Percentiles rank a stretch among this genome's conserved stretches.
These are phyloP conservation scores for Diachrysia chrysitis DNA, from an alignment of 2,888 invertebrate species.

Conservation along the genomic window DNA sequence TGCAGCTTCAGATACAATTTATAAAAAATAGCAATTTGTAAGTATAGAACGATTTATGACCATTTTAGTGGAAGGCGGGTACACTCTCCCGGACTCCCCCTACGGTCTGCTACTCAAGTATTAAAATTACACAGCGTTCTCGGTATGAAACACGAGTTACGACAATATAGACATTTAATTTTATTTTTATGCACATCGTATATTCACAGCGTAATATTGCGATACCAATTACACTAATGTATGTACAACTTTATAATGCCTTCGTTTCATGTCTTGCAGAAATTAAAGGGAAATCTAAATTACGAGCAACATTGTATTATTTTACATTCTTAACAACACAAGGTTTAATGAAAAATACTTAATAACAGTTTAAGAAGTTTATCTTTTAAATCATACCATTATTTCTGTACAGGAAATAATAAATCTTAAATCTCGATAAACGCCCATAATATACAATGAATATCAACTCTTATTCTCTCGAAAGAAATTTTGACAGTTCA, in stretches of 20 bases:
- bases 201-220: slow-evolving; percentile 10
- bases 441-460: background rate
- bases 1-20: too few species aligned
- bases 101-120: slow-evolving; percentile 38
- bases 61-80: too few species aligned
- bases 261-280: slow-evolving; percentile 4
- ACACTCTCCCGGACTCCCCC: too few species aligned
- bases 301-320: background rate
- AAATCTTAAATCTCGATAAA: background rate
- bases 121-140: slow-evolving; percentile 47
- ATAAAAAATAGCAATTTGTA: too few species aligned
- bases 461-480: background rate
- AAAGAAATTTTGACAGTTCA: too few species aligned
- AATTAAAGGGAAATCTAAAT: slow-evolving; percentile 7
- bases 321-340: slow-evolving; percentile 4
- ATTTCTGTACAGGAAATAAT: slow-evolving; percentile 4
- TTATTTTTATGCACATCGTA: slow-evolving; percentile 19
- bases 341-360: slow-evolving; percentile 4
- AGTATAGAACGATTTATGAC: too few species aligned
- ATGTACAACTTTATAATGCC: slow-evolving; percentile 6
- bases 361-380: slow-evolving; percentile 4
- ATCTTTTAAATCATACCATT: slow-evolving; percentile 1
- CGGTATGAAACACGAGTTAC: slow-evolving; percentile 36
- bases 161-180: slow-evolving; percentile 27
- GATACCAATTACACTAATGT: slow-evolving; percentile 8